Conservation (phyloP, 2,797 vertebrate genomes). For the Anguilla megastoma region DNA sequence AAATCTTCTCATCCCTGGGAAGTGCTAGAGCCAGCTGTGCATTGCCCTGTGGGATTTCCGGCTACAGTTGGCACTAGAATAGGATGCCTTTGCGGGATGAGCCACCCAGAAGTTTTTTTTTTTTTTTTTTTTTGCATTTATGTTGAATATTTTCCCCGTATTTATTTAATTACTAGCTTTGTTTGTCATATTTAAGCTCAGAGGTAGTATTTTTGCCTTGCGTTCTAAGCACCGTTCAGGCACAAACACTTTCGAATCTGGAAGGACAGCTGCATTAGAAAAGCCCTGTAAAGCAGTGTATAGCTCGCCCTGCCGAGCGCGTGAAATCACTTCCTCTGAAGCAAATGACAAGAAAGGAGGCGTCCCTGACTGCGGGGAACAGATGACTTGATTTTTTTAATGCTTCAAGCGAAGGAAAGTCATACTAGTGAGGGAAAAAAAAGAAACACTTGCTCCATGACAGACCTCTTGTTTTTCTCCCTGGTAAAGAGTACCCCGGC, state of each 20-base stretch:
- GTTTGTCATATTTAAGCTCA: background rate
- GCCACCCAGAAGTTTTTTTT: background rate
- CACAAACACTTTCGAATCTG: background rate
- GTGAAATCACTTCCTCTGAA: background rate
- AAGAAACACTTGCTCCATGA: background rate
- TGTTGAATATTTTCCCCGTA: background rate
- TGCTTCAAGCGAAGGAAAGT: background rate
- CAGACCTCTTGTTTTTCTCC: background rate
- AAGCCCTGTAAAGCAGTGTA: background rate
- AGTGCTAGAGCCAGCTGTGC: too few species aligned
- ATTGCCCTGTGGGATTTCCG: too few species aligned
- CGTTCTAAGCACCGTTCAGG: background rate
- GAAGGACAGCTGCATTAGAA: background rate
- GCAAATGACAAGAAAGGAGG: conserved; percentile 19
- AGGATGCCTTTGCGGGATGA: too few species aligned
- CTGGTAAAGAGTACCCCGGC: background rate
- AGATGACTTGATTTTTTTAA: conserved; percentile 17
- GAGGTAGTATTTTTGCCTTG: background rate
- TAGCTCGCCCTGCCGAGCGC: background rate
- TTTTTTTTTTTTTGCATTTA: background rate
- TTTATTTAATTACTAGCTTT: background rate
- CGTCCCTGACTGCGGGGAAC: conserved; percentile 3
- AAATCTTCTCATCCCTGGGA: too few species aligned
- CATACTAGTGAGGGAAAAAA: background rate
- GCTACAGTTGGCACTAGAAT: too few species aligned